These are phyloP conservation scores for Himalopsyche tibetana DNA, from an alignment of 2,888 invertebrate genomes.

Conservation along the genomic window DNA sequence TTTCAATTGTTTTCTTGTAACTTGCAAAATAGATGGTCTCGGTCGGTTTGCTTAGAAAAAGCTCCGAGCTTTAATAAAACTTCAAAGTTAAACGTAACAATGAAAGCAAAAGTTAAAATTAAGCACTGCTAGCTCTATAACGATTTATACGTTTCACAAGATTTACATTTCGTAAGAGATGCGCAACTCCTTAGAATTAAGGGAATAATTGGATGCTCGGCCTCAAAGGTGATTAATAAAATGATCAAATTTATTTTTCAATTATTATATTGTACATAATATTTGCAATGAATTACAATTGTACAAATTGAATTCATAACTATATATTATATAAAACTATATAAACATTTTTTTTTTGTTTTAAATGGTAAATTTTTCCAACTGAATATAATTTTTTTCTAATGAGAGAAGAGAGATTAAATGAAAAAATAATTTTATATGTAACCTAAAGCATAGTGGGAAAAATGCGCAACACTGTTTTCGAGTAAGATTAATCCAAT, in stretches of 20 bases:
- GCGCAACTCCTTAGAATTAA: neutral
- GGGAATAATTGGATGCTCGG: neutral
- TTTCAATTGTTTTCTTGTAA: slow-evolving; percentile 31
- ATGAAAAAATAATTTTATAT: too few species aligned
- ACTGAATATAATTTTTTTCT: too few species aligned
- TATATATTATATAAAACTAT: too few species aligned
- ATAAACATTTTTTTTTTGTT: too few species aligned
- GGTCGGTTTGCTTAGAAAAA: slow-evolving; percentile 22
- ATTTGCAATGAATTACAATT: too few species aligned
- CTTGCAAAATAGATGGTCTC: neutral
- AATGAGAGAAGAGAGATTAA: too few species aligned
- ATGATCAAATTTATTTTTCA: neutral
- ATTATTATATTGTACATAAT: neutral
- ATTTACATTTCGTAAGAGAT: neutral
- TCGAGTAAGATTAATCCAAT: too few species aligned
- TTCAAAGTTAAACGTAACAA: neutral
- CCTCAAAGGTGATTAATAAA: neutral
- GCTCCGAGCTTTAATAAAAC: neutral
- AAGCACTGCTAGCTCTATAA: neutral
- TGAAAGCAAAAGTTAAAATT: slow-evolving; percentile 42
- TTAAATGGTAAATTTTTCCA: too few species aligned
- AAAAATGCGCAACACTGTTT: too few species aligned
- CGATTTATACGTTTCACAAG: slow-evolving; percentile 3
- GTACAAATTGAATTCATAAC: too few species aligned
- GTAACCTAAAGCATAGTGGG: too few species aligned